Evolutionary conservation across 2,797 vertebrate genomes (phyloP), one percentile per base, ranked within the genome.

Genomic region (Halcyon chelicuti): DNA sequence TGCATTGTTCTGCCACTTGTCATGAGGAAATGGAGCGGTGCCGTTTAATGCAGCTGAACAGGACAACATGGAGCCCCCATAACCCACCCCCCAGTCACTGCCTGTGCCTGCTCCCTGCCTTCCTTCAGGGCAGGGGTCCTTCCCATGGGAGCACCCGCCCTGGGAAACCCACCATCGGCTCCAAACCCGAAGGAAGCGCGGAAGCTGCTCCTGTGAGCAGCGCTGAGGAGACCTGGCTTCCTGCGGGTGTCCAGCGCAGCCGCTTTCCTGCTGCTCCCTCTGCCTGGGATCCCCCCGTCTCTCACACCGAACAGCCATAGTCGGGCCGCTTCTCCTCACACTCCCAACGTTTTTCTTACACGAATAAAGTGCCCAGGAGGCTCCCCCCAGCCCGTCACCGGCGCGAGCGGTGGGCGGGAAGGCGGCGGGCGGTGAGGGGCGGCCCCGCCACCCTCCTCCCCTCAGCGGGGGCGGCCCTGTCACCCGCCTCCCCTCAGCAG

Each of bases 321-420:
- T 0, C 8, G 8, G 9, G 11, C 20, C 0, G 1, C 1, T 33
- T 42, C 29, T 21, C 26, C 72, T 67, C 39, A 4, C 3, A 4
- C 42, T 86, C 31, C 21, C 14, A 22, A 5, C 3, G 22, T 6
- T 25, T 84, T 78, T 23, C 37, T 46, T 33, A 37, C 15, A 11
- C 13, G 7, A 33, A 14, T 18, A 2, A 23, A 40, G 5, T 0
- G 3, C 0, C 2, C 0, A 3, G 2, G 0, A 14, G 0, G 0
- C 18, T 14, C 5, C 21, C 6, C 12, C 16, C 17, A 19, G 11
- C 52, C 29, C 17, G 1, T 3, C 28, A 7, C 3, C 19, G 55
- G 21, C 17, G 17, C 16, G 28, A 10, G 37, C 15, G 33, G 7
- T 25, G n/a, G 57, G 67, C 68, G 54, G 66, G 57, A 46, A 57